Evolutionary conservation across 2,113 vertebrate species (phyloP).

Genomic region (Aplodontia rufa): DNA sequence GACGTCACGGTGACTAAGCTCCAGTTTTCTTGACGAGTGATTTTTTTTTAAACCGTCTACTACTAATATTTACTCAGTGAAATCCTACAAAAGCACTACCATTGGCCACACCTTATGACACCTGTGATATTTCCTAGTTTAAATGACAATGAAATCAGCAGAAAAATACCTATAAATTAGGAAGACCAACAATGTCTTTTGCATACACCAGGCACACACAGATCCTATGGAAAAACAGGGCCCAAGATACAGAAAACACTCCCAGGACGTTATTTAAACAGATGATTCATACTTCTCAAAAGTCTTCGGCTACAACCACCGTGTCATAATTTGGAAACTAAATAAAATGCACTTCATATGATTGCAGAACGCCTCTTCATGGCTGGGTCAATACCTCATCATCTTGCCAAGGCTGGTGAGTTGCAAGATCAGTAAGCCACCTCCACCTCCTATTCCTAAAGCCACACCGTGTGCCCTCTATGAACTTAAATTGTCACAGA

Average conservation of each 20-base stretch:
- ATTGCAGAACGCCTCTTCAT: background rate
- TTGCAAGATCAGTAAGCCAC: background rate
- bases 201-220: background rate
- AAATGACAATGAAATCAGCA: constrained; percentile 20
- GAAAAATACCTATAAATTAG: constrained; percentile 10
- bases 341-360: background rate
- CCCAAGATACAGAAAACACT: background rate
- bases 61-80: constrained; percentile 37
- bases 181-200: constrained; percentile 14
- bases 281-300: background rate
- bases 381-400: background rate
- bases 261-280: constrained; percentile 30
- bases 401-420: background rate
- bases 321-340: constrained; percentile 40
- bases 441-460: constrained; percentile 4
- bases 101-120: constrained; percentile 14
- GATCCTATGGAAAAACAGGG: background rate
- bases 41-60: constrained; percentile 17
- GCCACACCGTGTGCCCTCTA: background rate
- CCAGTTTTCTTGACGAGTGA: constrained; percentile 42
- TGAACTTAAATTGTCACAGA: constrained; percentile 22
- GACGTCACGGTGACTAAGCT: background rate
- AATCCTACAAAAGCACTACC: constrained; percentile 5
- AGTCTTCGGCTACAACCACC: background rate
- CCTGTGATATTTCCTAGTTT: constrained; percentile 3